These are phyloP conservation scores for Cassiopea andromeda DNA, from an alignment of 30 jellyfish, hydroid and myxozoan species.

Conservation along the genomic window DNA sequence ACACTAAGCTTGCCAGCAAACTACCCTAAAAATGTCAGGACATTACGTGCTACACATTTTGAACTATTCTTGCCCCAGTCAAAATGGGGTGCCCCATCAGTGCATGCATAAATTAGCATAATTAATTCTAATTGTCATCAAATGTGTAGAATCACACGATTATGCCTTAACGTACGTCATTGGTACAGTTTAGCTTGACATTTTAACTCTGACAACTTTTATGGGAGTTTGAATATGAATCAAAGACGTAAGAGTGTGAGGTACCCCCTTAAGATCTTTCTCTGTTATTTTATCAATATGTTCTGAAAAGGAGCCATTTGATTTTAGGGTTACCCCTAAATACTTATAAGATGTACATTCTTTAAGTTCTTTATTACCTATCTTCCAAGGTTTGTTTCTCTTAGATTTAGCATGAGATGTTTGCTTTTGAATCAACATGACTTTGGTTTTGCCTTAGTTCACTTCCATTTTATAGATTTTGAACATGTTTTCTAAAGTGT, in stretches of 20 bases:
- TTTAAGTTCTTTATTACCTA: slow-evolving; percentile 4
- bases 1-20: neutral
- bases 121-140: too few species aligned
- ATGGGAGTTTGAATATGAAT: too few species aligned
- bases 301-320: slow-evolving; percentile 20
- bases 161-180: too few species aligned
- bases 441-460: slow-evolving; percentile 27
- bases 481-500: neutral
- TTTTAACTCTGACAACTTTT: too few species aligned
- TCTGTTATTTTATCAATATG: slow-evolving; percentile 25
- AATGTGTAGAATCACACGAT: too few species aligned
- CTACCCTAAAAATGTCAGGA: neutral
- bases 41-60: neutral
- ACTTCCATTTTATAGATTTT: slow-evolving; percentile 16
- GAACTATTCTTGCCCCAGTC: neutral
- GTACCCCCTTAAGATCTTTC: neutral
- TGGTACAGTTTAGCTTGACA: too few species aligned
- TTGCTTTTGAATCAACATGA: slow-evolving; percentile 18
- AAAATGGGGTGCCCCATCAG: neutral
- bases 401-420: slow-evolving; percentile 14
- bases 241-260: too few species aligned
- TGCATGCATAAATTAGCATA: neutral
- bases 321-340: slow-evolving; percentile 12
- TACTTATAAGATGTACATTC: slow-evolving; percentile 9
- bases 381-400: slow-evolving; percentile 18